These are phyloP conservation scores for Tolypeutes matacus DNA, from an alignment of 2,797 vertebrate species.

Conservation along the genomic window DNA sequence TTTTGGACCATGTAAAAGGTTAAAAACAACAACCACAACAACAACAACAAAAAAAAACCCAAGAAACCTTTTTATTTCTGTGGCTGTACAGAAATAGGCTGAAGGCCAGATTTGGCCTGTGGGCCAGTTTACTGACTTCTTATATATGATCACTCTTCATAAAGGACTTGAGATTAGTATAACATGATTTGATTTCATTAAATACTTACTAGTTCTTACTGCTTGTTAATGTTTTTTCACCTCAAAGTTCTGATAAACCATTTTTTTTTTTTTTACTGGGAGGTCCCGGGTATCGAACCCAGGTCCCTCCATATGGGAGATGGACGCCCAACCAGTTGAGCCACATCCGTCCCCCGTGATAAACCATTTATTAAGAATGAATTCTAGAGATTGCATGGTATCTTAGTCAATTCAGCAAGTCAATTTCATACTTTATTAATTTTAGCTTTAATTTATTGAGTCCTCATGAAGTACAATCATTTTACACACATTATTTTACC, in stretches of 20 bases:
- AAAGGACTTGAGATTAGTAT: neutral
- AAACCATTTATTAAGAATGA: conserved; percentile 24
- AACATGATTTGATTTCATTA: neutral
- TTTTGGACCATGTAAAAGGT: neutral
- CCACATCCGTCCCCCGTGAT: too few species aligned
- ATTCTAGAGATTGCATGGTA: neutral
- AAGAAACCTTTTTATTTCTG: neutral
- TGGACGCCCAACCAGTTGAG: too few species aligned
- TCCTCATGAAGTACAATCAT: neutral
- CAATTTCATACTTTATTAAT: neutral
- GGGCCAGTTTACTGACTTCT: neutral
- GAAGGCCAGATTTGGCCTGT: neutral
- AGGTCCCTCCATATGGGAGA: too few species aligned
- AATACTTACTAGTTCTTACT: neutral
- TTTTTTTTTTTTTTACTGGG: too few species aligned
- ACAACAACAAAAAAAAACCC: too few species aligned
- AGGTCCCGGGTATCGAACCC: too few species aligned
- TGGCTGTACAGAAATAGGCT: neutral
- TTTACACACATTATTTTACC: neutral
- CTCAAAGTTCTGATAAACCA: neutral
- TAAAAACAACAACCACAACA: too few species aligned
- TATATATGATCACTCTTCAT: neutral
- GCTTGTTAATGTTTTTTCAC: neutral
- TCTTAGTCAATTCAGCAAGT: neutral
- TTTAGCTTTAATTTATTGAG: neutral